Percentiles rank a stretch among this genome's conserved stretches.
Evolutionary conservation across 2,888 invertebrate genomes (phyloP).

Genomic region (Lasioglossum malachurum): DNA sequence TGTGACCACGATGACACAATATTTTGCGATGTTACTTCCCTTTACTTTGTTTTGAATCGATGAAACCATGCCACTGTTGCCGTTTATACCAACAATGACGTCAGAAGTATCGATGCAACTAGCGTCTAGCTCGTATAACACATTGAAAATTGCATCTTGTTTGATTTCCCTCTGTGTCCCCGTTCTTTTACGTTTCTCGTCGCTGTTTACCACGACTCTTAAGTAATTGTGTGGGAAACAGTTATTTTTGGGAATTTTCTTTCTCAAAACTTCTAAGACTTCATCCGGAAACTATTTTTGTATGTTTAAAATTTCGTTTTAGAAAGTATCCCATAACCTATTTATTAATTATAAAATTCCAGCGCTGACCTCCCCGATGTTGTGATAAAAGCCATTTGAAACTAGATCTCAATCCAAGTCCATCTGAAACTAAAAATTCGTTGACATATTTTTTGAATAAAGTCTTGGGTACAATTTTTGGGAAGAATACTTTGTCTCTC

Average conservation of each 20-base stretch:
- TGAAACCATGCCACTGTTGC: slow-evolving; percentile 2
- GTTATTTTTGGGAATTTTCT: not conserved
- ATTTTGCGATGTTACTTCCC: not conserved
- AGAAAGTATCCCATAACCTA: not conserved
- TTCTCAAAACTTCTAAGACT: not conserved
- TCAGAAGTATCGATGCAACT: slow-evolving; percentile 9
- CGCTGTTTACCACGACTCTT: too few species aligned
- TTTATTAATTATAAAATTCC: not conserved
- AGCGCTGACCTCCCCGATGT: not conserved
- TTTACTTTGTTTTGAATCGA: slow-evolving; percentile 10
- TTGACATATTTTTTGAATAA: too few species aligned
- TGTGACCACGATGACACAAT: not conserved
- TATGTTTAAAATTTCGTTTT: not conserved
- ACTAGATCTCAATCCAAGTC: too few species aligned
- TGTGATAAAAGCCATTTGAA: too few species aligned
- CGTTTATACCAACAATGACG: slow-evolving; percentile 11
- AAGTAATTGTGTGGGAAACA: not conserved
- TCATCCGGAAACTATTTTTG: not conserved
- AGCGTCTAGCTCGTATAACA: not conserved
- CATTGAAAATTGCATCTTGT: not conserved
- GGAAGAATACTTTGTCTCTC: too few species aligned
- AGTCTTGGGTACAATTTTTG: too few species aligned
- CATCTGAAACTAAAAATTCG: too few species aligned
- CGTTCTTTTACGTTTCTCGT: not conserved
- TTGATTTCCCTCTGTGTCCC: not conserved